Evolutionary conservation across 2,113 vertebrate genomes (phyloP).

Genomic region (Notothenia coriiceps): DNA sequence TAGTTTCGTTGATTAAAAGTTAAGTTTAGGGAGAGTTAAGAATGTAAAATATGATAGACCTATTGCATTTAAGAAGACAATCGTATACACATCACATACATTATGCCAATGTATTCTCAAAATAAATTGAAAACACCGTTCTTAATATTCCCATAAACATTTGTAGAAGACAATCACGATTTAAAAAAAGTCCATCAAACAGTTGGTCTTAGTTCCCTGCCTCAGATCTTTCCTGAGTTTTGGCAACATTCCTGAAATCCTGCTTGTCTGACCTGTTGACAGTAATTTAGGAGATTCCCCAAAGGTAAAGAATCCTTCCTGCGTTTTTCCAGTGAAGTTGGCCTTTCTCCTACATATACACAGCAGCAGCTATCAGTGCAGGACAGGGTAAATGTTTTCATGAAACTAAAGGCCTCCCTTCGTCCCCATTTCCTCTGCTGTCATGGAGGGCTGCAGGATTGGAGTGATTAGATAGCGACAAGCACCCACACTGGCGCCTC

Average conservation of each 20-base stretch:
- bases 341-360: constrained; percentile 71
- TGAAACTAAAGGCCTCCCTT: constrained; percentile 70
- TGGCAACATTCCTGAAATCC: constrained; percentile 22
- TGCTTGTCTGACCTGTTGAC: constrained; percentile 41
- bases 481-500: constrained; percentile 76
- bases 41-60: too few relatives aligned
- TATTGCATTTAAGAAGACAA: too few relatives aligned
- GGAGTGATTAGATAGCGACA: constrained; percentile 81
- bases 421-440: constrained; percentile 82
- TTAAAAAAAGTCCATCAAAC: background rate
- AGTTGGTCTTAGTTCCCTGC: background rate
- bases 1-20: too few relatives aligned
- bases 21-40: too few relatives aligned
- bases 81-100: too few relatives aligned
- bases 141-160: background rate
- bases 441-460: constrained; percentile 61
- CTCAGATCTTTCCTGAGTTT: background rate
- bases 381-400: constrained; percentile 77
- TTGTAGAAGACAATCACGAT: background rate
- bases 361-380: constrained; percentile 55
- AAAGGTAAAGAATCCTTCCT: constrained; percentile 49
- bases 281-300: constrained; percentile 34
- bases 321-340: constrained; percentile 47
- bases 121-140: too few relatives aligned
- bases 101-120: too few relatives aligned